A percentile compares a stretch with the other conserved stretches of the same genome.
These are phyloP conservation scores for Tretioscincus oriximinensis DNA, from an alignment of 2,113 vertebrate species.

Conservation along the genomic window DNA sequence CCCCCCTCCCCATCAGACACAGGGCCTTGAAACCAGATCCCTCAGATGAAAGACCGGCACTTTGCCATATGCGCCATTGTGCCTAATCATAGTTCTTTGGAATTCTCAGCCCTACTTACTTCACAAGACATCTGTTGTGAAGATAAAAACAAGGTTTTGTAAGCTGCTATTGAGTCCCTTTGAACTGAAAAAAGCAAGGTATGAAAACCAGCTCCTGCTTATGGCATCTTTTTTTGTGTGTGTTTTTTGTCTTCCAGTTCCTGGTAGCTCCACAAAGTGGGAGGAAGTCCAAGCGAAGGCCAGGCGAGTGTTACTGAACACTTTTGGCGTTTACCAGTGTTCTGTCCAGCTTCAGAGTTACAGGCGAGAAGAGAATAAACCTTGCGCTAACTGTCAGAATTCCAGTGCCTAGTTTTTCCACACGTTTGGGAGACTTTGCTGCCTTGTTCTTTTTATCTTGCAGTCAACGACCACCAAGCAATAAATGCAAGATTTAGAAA, in stretches of 20 bases:
- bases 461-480: constrained; percentile 72
- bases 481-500: constrained; percentile 63
- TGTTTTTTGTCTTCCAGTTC: constrained; percentile 71
- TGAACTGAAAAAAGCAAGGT: too few relatives aligned
- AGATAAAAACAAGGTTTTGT: too few relatives aligned
- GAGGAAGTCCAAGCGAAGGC: constrained; percentile 91
- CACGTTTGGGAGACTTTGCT: constrained; percentile 54
- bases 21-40: too few relatives aligned
- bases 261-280: constrained; percentile 86
- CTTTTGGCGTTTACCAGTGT: constrained; percentile 87
- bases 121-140: too few relatives aligned
- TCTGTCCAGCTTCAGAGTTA: constrained; percentile 92
- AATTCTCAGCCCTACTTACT: too few relatives aligned
- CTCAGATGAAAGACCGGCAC: too few relatives aligned
- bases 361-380: constrained; percentile 74
- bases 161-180: too few relatives aligned
- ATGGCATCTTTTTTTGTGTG: constrained; percentile 13
- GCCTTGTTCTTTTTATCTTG: constrained; percentile 64
- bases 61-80: too few relatives aligned
- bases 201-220: neutral
- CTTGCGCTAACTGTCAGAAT: constrained; percentile 81
- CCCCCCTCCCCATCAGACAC: too few relatives aligned
- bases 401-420: constrained; percentile 74
- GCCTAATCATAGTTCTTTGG: too few relatives aligned
- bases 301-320: constrained; percentile 84